These are phyloP conservation scores for Lynx canadensis DNA, from an alignment of 2,113 vertebrate genomes.

Conservation along the genomic window DNA sequence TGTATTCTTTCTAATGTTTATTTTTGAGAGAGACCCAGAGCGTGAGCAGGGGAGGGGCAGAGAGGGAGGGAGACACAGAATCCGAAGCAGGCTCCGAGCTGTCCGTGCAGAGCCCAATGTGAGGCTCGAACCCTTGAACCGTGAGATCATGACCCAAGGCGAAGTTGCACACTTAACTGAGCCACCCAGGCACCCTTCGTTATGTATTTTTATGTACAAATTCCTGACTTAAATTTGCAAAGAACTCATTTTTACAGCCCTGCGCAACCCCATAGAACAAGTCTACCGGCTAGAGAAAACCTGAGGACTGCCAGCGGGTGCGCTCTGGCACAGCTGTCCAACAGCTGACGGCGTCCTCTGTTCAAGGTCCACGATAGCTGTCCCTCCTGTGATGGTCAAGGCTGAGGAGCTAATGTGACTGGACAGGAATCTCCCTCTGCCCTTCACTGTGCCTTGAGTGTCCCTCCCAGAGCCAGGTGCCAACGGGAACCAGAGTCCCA, in stretches of 20 bases:
- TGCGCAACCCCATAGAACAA: not conserved
- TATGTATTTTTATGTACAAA: not conserved
- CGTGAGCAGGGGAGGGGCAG: too few species aligned
- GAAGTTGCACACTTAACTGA: too few species aligned
- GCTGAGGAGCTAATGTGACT: not conserved
- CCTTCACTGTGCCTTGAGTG: not conserved
- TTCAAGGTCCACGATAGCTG: not conserved
- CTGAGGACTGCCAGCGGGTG: fast-evolving
- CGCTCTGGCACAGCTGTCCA: fast-evolving
- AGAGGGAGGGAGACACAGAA: too few species aligned
- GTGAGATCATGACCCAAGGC: too few species aligned
- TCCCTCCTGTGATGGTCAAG: not conserved
- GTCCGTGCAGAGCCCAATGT: too few species aligned
- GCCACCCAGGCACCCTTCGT: not conserved
- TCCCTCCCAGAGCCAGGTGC: not conserved
- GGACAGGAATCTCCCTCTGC: not conserved
- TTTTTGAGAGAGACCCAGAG: too few species aligned
- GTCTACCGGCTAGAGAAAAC: not conserved
- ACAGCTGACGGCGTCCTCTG: fast-evolving
- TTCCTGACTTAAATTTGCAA: not conserved
- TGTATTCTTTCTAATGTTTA: not conserved
- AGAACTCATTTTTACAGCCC: not conserved
- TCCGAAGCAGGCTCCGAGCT: too few species aligned
- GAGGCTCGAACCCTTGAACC: too few species aligned
- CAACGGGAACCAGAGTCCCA: not conserved